A percentile compares a stretch with the other conserved stretches of the same genome.
These are phyloP conservation scores for Etheostoma nigrum DNA, from an alignment of 2,797 vertebrate species.

Conservation along the genomic window DNA sequence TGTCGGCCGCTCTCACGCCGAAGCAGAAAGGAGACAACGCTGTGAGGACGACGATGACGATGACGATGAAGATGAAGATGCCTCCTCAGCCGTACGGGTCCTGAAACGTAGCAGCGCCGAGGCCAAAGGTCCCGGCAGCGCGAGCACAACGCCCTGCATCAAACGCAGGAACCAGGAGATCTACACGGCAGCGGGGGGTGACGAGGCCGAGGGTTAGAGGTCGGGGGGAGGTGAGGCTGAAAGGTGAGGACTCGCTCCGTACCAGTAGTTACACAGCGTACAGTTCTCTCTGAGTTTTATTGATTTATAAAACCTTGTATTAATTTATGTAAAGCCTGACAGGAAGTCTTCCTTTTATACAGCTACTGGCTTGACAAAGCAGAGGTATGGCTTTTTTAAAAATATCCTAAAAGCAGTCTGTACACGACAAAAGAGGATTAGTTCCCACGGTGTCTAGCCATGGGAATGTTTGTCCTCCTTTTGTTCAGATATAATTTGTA, in stretches of 20 bases:
- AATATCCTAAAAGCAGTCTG: not conserved
- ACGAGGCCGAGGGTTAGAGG: conserved; percentile 75
- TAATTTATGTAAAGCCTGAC: conserved; percentile 3
- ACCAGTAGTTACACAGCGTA: not conserved
- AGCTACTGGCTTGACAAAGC: not conserved
- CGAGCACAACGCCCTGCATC: conserved; percentile 85
- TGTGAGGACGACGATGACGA: conserved; percentile 1
- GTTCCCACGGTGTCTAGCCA: conserved; percentile 13
- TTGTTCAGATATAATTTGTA: conserved; percentile 54
- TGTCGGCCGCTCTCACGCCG: not conserved
- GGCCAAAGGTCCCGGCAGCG: conserved; percentile 53
- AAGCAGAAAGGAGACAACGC: conserved; percentile 19
- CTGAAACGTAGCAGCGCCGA: conserved; percentile 89
- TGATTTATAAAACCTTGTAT: conserved; percentile 17
- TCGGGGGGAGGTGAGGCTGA: not conserved
- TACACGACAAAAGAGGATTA: not conserved
- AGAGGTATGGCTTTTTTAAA: not conserved
- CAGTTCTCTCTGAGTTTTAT: conserved; percentile 6
- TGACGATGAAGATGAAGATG: conserved; percentile 40
- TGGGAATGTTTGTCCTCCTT: not conserved
- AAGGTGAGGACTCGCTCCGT: not conserved
- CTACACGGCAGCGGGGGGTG: conserved; percentile 87
- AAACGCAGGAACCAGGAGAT: conserved; percentile 97
- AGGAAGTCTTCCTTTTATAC: not conserved
- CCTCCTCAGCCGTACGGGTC: conserved; percentile 58